phyloP scores from a whole-genome alignment of 2,888 invertebrate species.

The Papilio demoleus region DNA sequence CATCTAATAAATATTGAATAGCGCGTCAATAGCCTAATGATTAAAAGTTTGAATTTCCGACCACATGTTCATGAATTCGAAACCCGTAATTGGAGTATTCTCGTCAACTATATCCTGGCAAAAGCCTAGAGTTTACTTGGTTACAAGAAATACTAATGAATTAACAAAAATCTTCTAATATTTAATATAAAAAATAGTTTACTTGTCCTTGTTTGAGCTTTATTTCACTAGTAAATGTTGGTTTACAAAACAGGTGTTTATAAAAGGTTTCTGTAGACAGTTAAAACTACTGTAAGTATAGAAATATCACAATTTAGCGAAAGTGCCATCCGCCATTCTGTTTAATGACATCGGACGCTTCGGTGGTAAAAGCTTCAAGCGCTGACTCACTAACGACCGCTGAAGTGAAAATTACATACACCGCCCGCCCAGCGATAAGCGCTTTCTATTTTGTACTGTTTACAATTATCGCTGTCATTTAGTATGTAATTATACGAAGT shows the following conservation, averaged over 20 bases:
- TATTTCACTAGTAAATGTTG: background rate
- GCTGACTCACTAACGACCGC: conserved; percentile 42
- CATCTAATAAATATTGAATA: no score
- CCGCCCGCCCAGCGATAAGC: background rate
- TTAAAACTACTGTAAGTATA: conserved; percentile 12
- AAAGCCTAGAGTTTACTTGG: no score
- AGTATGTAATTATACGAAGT: conserved; percentile 22
- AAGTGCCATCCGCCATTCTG: conserved; percentile 49
- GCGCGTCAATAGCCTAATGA: no score
- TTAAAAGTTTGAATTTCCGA: no score
- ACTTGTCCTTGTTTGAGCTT: no score
- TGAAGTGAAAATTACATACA: conserved; percentile 35
- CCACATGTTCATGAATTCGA: no score
- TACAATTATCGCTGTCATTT: conserved; percentile 22
- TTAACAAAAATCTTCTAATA: no score
- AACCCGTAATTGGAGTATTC: no score
- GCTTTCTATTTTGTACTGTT: conserved; percentile 21
- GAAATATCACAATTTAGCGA: conserved; percentile 60
- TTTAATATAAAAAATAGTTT: no score
- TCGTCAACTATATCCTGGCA: no score
- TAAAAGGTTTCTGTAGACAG: background rate
- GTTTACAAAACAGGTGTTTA: background rate
- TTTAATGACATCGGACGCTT: conserved; percentile 42
- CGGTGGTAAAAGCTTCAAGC: conserved; percentile 35
- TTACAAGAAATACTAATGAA: no score